Evolutionary conservation across 2,797 vertebrate genomes (phyloP).

Genomic region (Chaenodraco wilsoni): DNA sequence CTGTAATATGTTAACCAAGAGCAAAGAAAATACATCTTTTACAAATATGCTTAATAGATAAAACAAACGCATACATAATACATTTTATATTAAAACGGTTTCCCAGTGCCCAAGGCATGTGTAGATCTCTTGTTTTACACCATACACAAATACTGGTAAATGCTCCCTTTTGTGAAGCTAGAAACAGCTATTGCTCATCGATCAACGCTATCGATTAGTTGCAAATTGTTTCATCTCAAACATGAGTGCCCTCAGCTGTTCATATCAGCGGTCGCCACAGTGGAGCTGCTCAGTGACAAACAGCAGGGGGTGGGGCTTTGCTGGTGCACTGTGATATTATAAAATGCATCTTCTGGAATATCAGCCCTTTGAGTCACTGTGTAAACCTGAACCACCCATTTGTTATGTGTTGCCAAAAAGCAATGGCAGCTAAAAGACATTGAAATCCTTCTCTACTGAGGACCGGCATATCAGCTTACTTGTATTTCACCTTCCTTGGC

Average conservation of each 20-base stretch:
- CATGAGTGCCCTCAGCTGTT: background rate
- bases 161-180: background rate
- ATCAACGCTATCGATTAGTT: background rate
- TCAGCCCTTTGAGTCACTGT: background rate
- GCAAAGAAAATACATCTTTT: background rate
- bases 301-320: constrained; percentile 4
- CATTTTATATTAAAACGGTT: background rate
- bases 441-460: background rate
- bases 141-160: background rate
- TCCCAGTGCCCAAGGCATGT: background rate
- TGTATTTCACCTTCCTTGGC: constrained; percentile 10
- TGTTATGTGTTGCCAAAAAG: constrained; percentile 21
- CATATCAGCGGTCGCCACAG: background rate
- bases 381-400: constrained; percentile 13
- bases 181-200: background rate
- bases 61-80: background rate
- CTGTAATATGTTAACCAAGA: too few species aligned
- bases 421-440: background rate
- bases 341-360: background rate
- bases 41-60: background rate
- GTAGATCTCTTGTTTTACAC: background rate
- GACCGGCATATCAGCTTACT: background rate
- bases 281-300: background rate
- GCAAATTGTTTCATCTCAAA: background rate
- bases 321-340: background rate